Evolutionary conservation across 2,888 invertebrate genomes (phyloP).

Genomic region (Ectemnius continuus): DNA sequence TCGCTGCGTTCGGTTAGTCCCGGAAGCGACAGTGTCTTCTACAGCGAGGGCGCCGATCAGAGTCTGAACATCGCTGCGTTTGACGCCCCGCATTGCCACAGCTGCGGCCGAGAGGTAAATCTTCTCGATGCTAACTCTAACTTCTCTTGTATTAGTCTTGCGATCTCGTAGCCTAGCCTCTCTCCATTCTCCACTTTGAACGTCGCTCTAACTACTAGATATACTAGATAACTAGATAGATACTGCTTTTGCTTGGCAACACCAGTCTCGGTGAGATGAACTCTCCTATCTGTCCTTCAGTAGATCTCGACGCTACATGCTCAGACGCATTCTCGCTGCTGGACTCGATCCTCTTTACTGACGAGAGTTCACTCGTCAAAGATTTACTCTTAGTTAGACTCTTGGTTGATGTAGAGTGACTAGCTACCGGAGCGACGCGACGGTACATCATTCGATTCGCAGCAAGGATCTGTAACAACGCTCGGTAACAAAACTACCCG

Average conservation of each 20-base stretch:
- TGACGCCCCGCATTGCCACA: conserved; percentile 84
- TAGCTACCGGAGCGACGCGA: too few species aligned
- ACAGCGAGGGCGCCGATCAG: conserved; percentile 87
- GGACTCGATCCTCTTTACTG: too few species aligned
- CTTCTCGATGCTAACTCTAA: background rate
- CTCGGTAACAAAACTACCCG: conserved; percentile 2
- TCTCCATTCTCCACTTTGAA: background rate
- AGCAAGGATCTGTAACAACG: background rate
- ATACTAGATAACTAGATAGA: background rate
- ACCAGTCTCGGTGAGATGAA: background rate
- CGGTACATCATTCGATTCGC: background rate
- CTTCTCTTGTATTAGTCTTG: background rate
- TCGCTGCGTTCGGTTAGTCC: conserved; percentile 93
- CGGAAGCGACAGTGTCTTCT: conserved; percentile 94
- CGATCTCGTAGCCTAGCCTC: background rate
- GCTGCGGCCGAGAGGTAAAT: conserved; percentile 88
- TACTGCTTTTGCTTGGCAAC: background rate
- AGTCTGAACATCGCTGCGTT: conserved; percentile 56
- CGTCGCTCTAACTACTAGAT: background rate
- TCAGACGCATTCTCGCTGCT: conserved; percentile 7
- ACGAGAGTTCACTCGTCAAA: too few species aligned
- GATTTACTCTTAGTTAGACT: background rate
- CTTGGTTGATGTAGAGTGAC: background rate
- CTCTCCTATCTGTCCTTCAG: background rate
- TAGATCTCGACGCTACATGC: background rate